Evolutionary conservation across 1,140 invertebrate genomes (phyloP).

Genomic region (Drosophila watanabei): DNA sequence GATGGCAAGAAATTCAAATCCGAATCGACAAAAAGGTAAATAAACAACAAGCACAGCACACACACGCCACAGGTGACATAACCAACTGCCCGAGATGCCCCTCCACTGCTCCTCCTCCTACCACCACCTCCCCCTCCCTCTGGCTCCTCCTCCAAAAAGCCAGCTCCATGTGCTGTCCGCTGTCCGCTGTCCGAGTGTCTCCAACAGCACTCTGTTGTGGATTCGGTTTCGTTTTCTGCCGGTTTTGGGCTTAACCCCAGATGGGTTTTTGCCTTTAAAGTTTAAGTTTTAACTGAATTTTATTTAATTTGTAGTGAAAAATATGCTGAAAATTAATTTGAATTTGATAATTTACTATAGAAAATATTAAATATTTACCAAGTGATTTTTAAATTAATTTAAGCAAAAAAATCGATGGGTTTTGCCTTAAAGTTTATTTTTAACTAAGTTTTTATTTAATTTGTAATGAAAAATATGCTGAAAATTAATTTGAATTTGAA

Average conservation of each 20-base stretch:
- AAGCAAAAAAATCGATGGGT: no score
- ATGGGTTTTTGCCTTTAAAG: no score
- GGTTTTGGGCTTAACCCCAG: conserved; percentile 19
- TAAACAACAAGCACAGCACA: conserved; percentile 26
- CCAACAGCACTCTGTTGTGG: conserved; percentile 5
- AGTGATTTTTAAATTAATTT: no score
- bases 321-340: neutral
- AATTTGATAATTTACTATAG: no score
- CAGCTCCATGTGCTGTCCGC: neutral
- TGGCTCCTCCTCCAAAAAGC: neutral
- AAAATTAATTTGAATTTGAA: neutral
- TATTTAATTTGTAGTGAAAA: neutral
- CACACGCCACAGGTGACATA: conserved; percentile 70
- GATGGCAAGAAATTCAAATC: conserved; percentile 36
- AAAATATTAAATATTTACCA: no score
- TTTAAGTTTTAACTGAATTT: no score
- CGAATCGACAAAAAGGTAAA: conserved; percentile 25
- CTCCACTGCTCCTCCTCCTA: neutral
- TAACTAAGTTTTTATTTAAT: no score
- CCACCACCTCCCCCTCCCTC: neutral
- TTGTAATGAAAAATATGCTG: neutral
- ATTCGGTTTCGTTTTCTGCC: conserved; percentile 30
- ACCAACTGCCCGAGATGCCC: conserved; percentile 76
- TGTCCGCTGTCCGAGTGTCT: conserved; percentile 3
- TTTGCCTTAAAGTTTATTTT: no score